Evolutionary conservation across 2,888 invertebrate genomes (phyloP), one percentile per base, ranked within the genome.

Genomic region (Orthonychiurus folsomi): DNA sequence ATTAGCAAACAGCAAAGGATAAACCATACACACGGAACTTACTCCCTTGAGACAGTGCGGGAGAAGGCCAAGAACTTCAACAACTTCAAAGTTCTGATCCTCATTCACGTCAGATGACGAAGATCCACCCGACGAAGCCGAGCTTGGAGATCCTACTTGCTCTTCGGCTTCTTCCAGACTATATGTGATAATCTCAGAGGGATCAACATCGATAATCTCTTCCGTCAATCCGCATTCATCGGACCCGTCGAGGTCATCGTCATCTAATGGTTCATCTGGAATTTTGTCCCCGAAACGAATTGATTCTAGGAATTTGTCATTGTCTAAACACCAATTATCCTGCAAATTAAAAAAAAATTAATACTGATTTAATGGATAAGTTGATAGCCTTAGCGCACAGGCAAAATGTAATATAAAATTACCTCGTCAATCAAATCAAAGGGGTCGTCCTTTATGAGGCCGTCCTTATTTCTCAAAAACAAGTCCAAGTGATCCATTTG

Each of bases 231-330:
- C 24, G 9, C 21, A 21, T 48, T 63, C 61, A n/a, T 25, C 26
- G 15, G 61, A 9, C 5, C 61, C 62, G 9, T 53, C 57, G 28
- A 56, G 55, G 26, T 59, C 59, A 50, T 48, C 50, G 3, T 24
- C 50, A 24, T 23, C n/a, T 26, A 56, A 56, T 5, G 25, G 27
- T 18, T 27, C 52, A 12, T 50, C 63, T n/a, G 61, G 59, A 24
- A 61, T 50, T 61, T 55, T 63, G 50, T 61, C 63, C 26, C 63
- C 63, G 53, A 64, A 64, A 3, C 69, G 63, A 56, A 71, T 71
- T 18, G 68, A 67, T 53, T 71, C 71, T 53, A 71, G 59, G 59
- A 71, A 68, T 57, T 71, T 68, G 56, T 71, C 71, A 52, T 52
- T 52, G 55, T 70, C 67, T 37, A 68, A 61, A 56, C 64, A 66